Base-by-base conservation (phyloP, 2,888 invertebrate species). In the Steinernema carpocapsae region DNA sequence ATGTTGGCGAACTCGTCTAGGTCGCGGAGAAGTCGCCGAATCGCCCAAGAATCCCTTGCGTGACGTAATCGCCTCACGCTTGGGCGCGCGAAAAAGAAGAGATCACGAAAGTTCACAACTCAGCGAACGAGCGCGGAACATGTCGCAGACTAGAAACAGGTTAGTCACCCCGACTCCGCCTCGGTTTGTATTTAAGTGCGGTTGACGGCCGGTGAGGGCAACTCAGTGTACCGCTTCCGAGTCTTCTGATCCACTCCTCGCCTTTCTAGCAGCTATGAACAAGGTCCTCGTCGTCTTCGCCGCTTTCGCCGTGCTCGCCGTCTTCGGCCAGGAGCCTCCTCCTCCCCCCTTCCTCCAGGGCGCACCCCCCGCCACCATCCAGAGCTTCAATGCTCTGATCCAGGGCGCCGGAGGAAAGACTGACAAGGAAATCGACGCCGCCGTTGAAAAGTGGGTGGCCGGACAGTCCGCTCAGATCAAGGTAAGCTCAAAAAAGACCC, bases 261-360 rank as follows among this genome's bases (percentile, higher is more conserved):
- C n/a, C n/a, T n/a, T n/a, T n/a, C n/a, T n/a, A n/a, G n/a, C 51
- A 56, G 26, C 56, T 26, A 56, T 56, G 56, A 56, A 24, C 56
- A 56, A 56, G 56, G 10, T 80, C 64, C 72, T 82, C 72, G 76
- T 75, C 72, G 76, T 78, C 70, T 72, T 80, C 76, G 79, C 76
- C 70, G 76, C 74, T 71, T 74, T 79, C 75, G 79, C 79, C 46
- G 78, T 79, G 51, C 72, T 78, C 32, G 78, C 78, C 74, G 75
- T 75, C 71, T 78, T 79, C 73, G 81, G 82, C 71, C 76, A 79
- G 73, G 79, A 74, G 56, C 72, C 70, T 17, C 82, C 79, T 24
- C 73, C 79, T 32, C 83, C 83, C 70, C 85, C 84, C 56, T 84
- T 84, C 78, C 79, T 84, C 42, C 75, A 77, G 48, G 80, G 80